Base-by-base conservation (phyloP, 1,140 invertebrate species). In the Alviniconcha marisindica region DNA sequence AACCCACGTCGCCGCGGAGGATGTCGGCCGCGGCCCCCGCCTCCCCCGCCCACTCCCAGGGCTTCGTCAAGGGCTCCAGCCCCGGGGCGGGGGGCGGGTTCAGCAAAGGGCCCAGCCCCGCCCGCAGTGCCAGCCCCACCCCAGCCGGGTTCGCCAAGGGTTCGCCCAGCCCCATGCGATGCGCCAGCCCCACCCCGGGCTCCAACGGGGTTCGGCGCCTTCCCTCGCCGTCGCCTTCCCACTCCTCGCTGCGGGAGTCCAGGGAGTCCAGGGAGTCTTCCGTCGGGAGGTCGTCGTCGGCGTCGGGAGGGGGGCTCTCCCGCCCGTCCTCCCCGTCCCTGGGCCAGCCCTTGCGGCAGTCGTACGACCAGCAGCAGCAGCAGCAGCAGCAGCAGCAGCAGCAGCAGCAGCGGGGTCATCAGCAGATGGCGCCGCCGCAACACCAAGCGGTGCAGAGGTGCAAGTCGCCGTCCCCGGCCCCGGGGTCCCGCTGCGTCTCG, bases 31-130 rank as follows among this genome's bases (percentile, higher is more conserved):
- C 38, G 4, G 56, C 60, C 5, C 15, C 14, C 0, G 4, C 77
- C 18, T 2, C 36, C 14, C 12, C 10, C 56, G 24, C 56, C 73
- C 28, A 10, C 10, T n/a, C 21, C 60, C 18, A 10, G 10, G 4
- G 5, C 60, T 63, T n/a, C 60, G 21, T 28, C 73, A 76, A 51
- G n/a, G 73, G 73, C n/a, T 51, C 15, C 15, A 51, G 3, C 73
- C 24, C 73, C 0, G 24, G 24, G 31, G 10, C 73, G 42, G 44
- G n/a, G 3, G 80, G 73, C 14, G 78, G 63, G 60, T 85, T 85
- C 66, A 71, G 66, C 51, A 85, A 85, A 74, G 81, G 63, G 42
- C 81, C 79, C 82, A 83, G 48, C 31, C 81, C 36, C 56, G 51
- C 71, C 42, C 83, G 36, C 33, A 79, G 24, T 48, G 78, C n/a